Evolutionary conservation across 2,113 vertebrate genomes (phyloP).

Genomic region (Electrona antarctica): DNA sequence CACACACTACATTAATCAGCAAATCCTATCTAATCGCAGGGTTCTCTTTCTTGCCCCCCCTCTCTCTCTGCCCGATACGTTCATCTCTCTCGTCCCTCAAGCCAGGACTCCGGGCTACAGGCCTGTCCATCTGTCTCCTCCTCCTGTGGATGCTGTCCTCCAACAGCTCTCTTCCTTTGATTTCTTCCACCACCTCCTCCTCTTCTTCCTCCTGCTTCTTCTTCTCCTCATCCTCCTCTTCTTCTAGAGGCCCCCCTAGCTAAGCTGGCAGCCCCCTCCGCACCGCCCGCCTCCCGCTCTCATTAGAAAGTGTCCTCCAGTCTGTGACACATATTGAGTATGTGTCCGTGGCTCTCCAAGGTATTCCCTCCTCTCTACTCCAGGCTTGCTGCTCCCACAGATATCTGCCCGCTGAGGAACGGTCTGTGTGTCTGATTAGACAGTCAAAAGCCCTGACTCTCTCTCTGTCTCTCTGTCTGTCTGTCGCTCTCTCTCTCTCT

Average conservation of each 20-base stretch:
- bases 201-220: background rate
- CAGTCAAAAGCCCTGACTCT: background rate
- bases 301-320: conserved; percentile 54
- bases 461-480: background rate
- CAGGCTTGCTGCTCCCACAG: background rate
- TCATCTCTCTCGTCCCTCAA: background rate
- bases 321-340: conserved; percentile 40
- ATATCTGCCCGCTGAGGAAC: conserved; percentile 3
- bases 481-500: too few species aligned
- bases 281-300: conserved; percentile 27
- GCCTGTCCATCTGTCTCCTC: conserved; percentile 28
- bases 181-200: background rate
- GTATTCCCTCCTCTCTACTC: conserved; percentile 17
- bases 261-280: conserved; percentile 21
- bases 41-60: background rate
- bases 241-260: conserved; percentile 9
- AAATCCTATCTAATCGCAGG: conserved; percentile 15
- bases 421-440: background rate
- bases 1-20: conserved; percentile 9
- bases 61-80: background rate
- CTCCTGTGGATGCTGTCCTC: background rate
- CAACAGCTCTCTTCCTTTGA: background rate
- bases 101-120: background rate
- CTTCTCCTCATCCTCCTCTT: background rate
- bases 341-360: conserved; percentile 30